These are phyloP conservation scores for Odontocolon sp. DNA, from an alignment of 2,888 invertebrate genomes.

Conservation along the genomic window DNA sequence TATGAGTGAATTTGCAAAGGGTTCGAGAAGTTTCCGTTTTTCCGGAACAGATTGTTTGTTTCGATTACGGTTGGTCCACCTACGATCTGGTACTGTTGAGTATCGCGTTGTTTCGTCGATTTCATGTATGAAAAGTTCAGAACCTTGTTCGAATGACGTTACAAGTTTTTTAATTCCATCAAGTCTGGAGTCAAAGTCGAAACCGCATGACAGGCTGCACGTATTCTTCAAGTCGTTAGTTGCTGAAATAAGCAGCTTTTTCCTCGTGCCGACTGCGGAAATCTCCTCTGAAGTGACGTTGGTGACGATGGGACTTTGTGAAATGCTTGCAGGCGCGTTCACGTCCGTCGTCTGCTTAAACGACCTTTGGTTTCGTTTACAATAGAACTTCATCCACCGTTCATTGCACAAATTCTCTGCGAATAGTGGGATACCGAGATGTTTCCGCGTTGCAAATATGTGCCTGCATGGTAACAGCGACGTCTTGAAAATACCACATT, in stretches of 20 bases:
- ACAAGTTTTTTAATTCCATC: not conserved
- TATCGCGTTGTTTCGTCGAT: not conserved
- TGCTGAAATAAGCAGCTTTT: not conserved
- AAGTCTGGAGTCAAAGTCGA: not conserved
- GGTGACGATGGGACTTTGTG: not conserved
- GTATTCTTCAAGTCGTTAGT: not conserved
- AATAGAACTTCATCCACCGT: constrained; percentile 51
- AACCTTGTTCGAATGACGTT: not conserved
- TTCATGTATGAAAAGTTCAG: not conserved
- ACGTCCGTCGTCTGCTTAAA: not conserved
- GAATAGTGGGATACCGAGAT: constrained; percentile 25
- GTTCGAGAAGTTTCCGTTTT: not conserved
- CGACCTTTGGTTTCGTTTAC: constrained; percentile 25
- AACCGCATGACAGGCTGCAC: constrained; percentile 3
- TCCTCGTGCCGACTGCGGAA: not conserved
- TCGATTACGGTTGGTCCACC: too few species aligned
- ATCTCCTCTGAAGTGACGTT: not conserved
- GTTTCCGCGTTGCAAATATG: constrained; percentile 43
- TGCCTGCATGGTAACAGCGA: constrained; percentile 43
- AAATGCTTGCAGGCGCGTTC: too few species aligned
- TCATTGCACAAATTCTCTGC: constrained; percentile 16
- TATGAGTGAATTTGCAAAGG: not conserved
- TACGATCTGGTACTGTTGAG: too few species aligned
- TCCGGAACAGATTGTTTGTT: not conserved
- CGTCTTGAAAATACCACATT: constrained; percentile 32